Percentiles rank a stretch among this genome's conserved stretches.
phyloP scores from a whole-genome alignment of 2,888 invertebrate genomes.

The Stictocephala bisonia region DNA sequence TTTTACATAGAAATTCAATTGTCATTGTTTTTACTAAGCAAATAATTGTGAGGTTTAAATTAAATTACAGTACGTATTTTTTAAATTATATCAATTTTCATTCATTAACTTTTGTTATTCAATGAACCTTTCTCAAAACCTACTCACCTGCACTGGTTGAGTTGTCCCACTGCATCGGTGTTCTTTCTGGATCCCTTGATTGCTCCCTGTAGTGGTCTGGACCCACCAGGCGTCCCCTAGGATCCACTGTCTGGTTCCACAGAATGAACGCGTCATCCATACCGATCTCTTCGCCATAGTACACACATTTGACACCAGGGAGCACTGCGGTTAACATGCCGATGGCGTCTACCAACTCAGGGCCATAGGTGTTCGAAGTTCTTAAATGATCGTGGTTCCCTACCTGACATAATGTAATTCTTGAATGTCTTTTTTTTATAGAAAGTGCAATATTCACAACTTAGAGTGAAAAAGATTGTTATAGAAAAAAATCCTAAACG shows the following conservation, averaged over 20 bases:
- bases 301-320: conserved; percentile 87
- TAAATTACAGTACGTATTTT: no score
- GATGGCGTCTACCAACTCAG: conserved; percentile 79
- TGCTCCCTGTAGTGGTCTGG: conserved; percentile 68
- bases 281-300: conserved; percentile 88
- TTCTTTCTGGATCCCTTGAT: conserved; percentile 80
- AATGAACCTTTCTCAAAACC: no score
- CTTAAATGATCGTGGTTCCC: conserved; percentile 84
- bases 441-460: not conserved
- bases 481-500: no score
- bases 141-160: no score
- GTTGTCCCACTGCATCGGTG: conserved; percentile 88
- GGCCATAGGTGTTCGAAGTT: conserved; percentile 76
- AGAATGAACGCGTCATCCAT: conserved; percentile 61
- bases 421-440: not conserved
- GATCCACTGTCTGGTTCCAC: conserved; percentile 69
- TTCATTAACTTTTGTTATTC: no score
- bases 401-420: no score
- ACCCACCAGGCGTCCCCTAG: conserved; percentile 70
- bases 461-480: no score
- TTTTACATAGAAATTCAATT: no score
- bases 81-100: no score
- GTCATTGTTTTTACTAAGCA: no score
- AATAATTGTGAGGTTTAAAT: no score
- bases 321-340: conserved; percentile 85